Evolutionary conservation across 2,888 invertebrate genomes (phyloP).

Genomic region (Bruchidius siliquastri): DNA sequence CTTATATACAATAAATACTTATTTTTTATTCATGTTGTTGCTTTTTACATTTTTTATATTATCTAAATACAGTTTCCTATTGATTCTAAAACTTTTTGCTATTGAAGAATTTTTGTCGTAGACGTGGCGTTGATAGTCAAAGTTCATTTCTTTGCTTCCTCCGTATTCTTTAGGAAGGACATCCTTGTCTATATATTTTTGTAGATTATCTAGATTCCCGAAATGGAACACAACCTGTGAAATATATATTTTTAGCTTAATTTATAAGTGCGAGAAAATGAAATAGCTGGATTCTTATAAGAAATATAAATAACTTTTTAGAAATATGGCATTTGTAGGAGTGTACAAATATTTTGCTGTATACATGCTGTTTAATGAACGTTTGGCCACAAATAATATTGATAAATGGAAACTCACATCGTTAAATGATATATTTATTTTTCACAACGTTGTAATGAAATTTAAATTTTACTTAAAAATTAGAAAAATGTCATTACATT

Average conservation of each 20-base stretch:
- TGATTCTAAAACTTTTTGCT: conserved; percentile 26
- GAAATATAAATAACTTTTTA: no score
- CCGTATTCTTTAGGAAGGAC: conserved; percentile 57
- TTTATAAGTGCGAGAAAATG: no score
- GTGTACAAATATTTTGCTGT: no score
- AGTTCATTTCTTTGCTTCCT: conserved; percentile 45
- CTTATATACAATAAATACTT: neutral
- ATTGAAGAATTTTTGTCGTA: conserved; percentile 29
- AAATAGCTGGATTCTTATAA: no score
- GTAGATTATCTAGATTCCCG: conserved; percentile 49
- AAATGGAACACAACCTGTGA: conserved; percentile 53
- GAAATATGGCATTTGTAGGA: no score
- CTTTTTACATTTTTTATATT: conserved; percentile 2
- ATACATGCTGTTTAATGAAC: no score
- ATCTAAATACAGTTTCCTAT: conserved; percentile 63
- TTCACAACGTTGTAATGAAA: no score
- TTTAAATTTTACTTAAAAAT: no score
- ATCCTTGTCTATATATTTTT: conserved; percentile 49
- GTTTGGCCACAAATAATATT: no score
- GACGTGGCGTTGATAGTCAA: conserved; percentile 27
- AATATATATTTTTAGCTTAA: neutral
- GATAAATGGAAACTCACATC: no score
- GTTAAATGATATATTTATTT: no score
- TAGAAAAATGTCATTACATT: no score
- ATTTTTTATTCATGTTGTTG: neutral